A percentile compares a stretch with the other conserved stretches of the same genome.
phyloP scores from a whole-genome alignment of 2,888 invertebrate species.

The Phoenoteleia sp. region DNA sequence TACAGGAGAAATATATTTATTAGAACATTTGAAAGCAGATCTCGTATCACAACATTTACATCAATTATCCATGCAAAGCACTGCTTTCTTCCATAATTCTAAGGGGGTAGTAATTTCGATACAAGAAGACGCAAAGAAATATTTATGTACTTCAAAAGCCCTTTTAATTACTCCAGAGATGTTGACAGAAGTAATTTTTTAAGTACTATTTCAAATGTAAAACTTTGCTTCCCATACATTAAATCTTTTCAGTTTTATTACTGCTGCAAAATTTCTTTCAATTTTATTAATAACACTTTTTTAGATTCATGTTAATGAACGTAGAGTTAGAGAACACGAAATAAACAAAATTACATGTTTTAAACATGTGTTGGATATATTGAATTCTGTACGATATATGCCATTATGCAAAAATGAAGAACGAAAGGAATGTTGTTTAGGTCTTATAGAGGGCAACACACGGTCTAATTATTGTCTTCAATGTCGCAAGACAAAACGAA shows the following conservation, averaged over 20 bases:
- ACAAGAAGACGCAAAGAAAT: no score
- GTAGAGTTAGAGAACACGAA: background rate
- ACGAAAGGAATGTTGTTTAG: background rate
- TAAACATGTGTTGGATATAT: background rate
- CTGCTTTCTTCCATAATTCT: background rate
- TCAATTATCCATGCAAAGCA: background rate
- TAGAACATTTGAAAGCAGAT: background rate
- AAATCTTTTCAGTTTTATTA: no score
- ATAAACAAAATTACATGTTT: constrained; percentile 20
- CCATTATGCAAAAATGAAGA: constrained; percentile 27
- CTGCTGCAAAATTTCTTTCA: no score
- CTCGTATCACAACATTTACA: background rate
- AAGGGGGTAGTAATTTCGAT: background rate
- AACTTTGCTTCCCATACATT: no score
- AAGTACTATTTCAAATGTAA: no score
- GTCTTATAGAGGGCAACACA: background rate
- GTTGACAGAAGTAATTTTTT: constrained; percentile 10
- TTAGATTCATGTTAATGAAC: constrained; percentile 28
- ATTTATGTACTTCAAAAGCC: background rate
- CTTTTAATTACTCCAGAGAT: constrained; percentile 1
- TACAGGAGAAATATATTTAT: background rate
- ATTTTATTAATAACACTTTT: background rate
- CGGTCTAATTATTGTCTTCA: background rate
- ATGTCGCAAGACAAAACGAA: background rate
- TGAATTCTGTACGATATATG: background rate